phyloP scores from a whole-genome alignment of 2,113 vertebrate species.

The Corydoras sp. region DNA sequence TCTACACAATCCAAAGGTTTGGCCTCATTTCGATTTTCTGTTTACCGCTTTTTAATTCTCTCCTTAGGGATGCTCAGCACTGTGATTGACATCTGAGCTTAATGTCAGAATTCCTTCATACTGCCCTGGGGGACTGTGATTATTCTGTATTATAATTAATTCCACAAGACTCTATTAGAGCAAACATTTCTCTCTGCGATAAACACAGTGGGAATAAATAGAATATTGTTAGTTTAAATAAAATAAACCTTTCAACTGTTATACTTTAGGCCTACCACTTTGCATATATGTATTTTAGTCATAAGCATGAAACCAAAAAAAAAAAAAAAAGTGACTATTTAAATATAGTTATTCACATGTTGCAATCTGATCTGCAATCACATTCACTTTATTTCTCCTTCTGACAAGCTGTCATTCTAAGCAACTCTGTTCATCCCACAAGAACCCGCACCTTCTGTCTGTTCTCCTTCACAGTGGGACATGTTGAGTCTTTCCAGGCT shows the following conservation, averaged over 20 bases:
- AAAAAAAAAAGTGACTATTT: no score
- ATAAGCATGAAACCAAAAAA: no score
- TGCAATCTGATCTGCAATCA: not conserved
- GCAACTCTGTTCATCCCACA: slow-evolving; percentile 20
- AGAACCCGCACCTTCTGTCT: slow-evolving; percentile 29
- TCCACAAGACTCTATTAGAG: slow-evolving; percentile 33
- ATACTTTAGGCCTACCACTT: no score
- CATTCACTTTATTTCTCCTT: slow-evolving; percentile 9
- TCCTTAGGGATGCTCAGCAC: slow-evolving; percentile 19
- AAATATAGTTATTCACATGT: no score
- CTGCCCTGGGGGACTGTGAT: slow-evolving; percentile 23
- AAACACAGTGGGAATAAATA: not conserved
- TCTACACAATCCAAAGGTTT: not conserved
- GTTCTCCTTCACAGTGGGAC: slow-evolving; percentile 36
- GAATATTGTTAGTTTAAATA: not conserved
- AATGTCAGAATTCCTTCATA: slow-evolving; percentile 29
- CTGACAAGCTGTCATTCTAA: slow-evolving; percentile 20
- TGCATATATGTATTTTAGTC: no score
- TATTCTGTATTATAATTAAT: slow-evolving; percentile 43
- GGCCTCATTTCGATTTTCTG: not conserved
- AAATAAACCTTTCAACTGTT: no score
- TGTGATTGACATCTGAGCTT: slow-evolving; percentile 38
- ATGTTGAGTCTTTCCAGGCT: slow-evolving; percentile 39
- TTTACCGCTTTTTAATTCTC: slow-evolving; percentile 8
- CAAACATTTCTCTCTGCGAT: slow-evolving; percentile 15